Evolutionary conservation across 2,797 vertebrate genomes (phyloP).

Genomic region (Falco columbarius): DNA sequence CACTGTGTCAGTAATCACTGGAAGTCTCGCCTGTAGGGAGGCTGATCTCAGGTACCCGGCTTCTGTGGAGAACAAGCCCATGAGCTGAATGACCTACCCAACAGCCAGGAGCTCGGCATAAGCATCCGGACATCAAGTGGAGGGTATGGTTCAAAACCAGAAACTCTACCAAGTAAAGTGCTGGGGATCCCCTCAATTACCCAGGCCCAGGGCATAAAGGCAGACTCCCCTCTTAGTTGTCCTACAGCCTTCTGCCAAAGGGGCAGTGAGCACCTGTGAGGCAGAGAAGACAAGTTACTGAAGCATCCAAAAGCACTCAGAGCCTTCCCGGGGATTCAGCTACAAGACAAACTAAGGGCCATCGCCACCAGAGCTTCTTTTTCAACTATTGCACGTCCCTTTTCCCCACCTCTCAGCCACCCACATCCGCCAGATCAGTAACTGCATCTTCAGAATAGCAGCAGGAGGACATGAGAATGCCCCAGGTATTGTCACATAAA

Average conservation of each 20-base stretch:
- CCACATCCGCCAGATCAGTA: neutral
- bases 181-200: neutral
- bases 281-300: neutral
- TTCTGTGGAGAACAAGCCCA: neutral
- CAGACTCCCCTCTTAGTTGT: neutral
- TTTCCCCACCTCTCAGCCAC: neutral
- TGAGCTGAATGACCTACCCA: neutral
- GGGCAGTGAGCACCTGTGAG: neutral
- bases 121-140: accelerated
- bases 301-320: neutral
- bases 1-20: neutral
- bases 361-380: neutral
- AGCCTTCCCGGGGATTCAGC: neutral
- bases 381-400: accelerated
- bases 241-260: neutral
- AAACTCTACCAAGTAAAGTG: neutral
- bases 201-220: neutral
- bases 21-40: neutral
- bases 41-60: no score
- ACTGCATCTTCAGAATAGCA: neutral
- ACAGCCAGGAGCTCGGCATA: neutral
- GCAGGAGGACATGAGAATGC: neutral
- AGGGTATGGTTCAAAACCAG: neutral
- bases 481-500: neutral
- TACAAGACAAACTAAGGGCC: neutral